Percentiles rank a stretch among this genome's conserved stretches.
These are phyloP conservation scores for Euplexia lucipara DNA, from an alignment of 2,888 invertebrate genomes.

Conservation along the genomic window DNA sequence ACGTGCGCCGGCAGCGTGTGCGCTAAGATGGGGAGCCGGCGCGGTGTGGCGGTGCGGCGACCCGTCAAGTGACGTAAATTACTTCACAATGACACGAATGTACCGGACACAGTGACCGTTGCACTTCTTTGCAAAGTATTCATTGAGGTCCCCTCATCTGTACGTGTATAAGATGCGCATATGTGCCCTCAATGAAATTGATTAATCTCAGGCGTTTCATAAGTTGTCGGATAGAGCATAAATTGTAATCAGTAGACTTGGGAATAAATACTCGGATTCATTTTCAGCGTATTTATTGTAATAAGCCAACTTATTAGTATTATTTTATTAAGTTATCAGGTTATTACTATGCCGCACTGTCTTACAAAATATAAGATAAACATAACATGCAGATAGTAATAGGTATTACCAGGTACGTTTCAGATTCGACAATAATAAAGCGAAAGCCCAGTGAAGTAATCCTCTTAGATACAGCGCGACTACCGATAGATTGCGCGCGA, in stretches of 20 bases:
- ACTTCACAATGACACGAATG: slow-evolving; percentile 15
- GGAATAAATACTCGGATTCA: slow-evolving; percentile 4
- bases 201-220: neutral
- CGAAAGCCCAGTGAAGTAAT: slow-evolving; percentile 48
- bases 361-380: slow-evolving; percentile 18
- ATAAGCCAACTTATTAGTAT: slow-evolving; percentile 2
- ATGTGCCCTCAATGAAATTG: no score
- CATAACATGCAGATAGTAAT: slow-evolving; percentile 10
- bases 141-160: neutral
- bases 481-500: neutral
- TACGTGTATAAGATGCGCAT: neutral
- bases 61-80: neutral
- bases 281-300: slow-evolving; percentile 12
- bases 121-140: neutral
- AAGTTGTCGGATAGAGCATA: neutral
- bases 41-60: neutral
- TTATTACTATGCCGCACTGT: neutral
- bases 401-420: neutral
- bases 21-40: neutral
- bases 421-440: slow-evolving; percentile 2
- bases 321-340: slow-evolving; percentile 10
- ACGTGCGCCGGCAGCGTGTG: neutral
- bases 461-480: slow-evolving; percentile 17
- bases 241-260: neutral
- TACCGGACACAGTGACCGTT: slow-evolving; percentile 7